Evolutionary conservation across 2,797 vertebrate genomes (phyloP).

Genomic region (Pogonophryne albipinna): DNA sequence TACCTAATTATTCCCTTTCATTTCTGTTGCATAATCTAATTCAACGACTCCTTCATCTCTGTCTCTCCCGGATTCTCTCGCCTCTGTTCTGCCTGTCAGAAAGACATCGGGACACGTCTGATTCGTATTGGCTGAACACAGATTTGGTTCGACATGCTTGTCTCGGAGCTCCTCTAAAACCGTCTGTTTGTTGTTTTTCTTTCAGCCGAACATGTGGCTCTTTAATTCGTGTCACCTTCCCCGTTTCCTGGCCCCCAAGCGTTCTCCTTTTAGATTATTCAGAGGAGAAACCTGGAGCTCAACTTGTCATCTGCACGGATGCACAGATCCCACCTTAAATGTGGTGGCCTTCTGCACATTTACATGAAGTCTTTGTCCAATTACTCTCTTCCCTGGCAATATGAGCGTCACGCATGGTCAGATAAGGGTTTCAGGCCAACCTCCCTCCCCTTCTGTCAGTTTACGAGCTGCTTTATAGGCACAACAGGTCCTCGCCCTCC

Average conservation of each 20-base stretch:
- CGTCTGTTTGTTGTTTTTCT: slow-evolving; percentile 55
- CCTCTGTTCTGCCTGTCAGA: slow-evolving; percentile 56
- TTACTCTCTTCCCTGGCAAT: slow-evolving; percentile 77
- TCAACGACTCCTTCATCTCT: slow-evolving; percentile 56
- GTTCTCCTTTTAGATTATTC: slow-evolving; percentile 73
- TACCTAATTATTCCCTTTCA: slow-evolving; percentile 76
- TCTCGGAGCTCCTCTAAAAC: slow-evolving; percentile 41
- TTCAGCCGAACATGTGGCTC: slow-evolving; percentile 56
- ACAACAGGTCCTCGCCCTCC: slow-evolving; percentile 59
- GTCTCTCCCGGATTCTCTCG: slow-evolving; percentile 20
- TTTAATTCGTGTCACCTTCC: slow-evolving; percentile 73
- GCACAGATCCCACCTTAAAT: slow-evolving; percentile 83
- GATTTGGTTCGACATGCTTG: slow-evolving; percentile 48
- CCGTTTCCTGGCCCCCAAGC: slow-evolving; percentile 3
- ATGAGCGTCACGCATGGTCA: slow-evolving; percentile 76
- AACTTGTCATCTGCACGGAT: slow-evolving; percentile 85
- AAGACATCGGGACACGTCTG: slow-evolving; percentile 41
- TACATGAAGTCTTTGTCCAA: slow-evolving; percentile 86
- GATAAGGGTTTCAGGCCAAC: slow-evolving; percentile 56
- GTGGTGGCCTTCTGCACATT: slow-evolving; percentile 76
- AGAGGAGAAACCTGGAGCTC: slow-evolving; percentile 72
- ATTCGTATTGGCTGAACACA: slow-evolving; percentile 46
- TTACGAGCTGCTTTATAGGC: slow-evolving; percentile 49
- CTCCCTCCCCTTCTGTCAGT: slow-evolving; percentile 51
- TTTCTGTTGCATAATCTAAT: slow-evolving; percentile 65